phyloP scores from a whole-genome alignment of 2,797 vertebrate genomes.

The Catamblyrhynchus diadema region DNA sequence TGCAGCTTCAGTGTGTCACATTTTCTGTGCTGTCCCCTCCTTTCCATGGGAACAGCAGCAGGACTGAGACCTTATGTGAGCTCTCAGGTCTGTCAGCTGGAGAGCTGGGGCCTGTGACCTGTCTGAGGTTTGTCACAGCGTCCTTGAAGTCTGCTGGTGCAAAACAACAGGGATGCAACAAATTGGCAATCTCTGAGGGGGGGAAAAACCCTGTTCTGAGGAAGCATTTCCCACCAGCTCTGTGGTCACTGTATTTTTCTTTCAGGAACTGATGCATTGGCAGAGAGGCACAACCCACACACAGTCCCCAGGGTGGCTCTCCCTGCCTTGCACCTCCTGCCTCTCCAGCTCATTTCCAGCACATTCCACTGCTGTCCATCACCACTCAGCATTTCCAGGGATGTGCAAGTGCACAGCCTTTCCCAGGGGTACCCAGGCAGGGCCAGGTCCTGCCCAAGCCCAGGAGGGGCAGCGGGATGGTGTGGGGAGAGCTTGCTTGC shows the following conservation, averaged over 20 bases:
- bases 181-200: rapidly evolving
- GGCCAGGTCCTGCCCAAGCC: background rate
- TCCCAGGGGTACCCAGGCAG: background rate
- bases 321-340: background rate
- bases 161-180: background rate
- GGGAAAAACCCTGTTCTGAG: rapidly evolving
- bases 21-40: background rate
- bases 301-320: background rate
- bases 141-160: background rate
- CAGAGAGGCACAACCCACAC: background rate
- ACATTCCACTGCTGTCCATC: background rate
- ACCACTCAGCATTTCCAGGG: background rate
- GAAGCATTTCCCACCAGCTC: background rate
- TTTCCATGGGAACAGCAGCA: background rate
- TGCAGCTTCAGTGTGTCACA: background rate
- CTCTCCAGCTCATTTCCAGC: background rate
- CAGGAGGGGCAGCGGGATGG: background rate
- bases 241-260: background rate
- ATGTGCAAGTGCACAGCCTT: rapidly evolving
- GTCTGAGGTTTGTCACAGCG: background rate
- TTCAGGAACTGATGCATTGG: background rate
- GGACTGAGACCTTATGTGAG: background rate
- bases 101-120: background rate
- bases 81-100: background rate
- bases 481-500: background rate